Evolutionary conservation across 53 echinoderm and acorn worm genomes (phyloP), one percentile per base, ranked within the genome.

Genomic region (Hippasteria phrygiana): DNA sequence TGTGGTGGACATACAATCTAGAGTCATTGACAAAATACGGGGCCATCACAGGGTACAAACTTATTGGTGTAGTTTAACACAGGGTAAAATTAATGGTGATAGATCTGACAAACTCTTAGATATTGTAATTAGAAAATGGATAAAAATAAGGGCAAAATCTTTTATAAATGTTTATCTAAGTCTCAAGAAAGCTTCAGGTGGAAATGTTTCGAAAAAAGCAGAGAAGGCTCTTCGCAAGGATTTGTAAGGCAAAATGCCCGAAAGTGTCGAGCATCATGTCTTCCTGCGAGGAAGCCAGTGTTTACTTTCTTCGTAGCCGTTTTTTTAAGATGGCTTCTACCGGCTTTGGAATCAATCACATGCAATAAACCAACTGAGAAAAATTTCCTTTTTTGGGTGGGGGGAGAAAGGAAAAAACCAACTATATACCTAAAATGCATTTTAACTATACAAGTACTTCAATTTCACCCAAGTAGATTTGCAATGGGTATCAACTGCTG

Each of bases 151-250:
- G 41, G 20, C 71, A 2, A 71, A 71, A 71, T 37, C 71, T 20
- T 65, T 65, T 13, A 28, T 65, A 32, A 65, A 65, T 65, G 65
- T 65, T 65, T 65, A 65, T 31, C 65, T 65, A 38, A 71, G 41
- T 39, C 20, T 71, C 1, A 71, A 71, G 71, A 71, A 37, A 40
- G 41, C 38, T 14, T 71, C 71, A 29, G 65, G 65, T 65, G 65
- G 5, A 32, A 3, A 33, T 27, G 65, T 65, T 32, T 65, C 65
- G 5, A 65, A 65, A 29, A 65, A 65, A 65, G 28, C 31, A 65
- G 65, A 65, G 13, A 65, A 65, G 65, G 65, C 65, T 31, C 65
- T 65, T 65, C 65, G 31, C 5, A 65, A 65, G 65, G 65, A 65
- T 31, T 31, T 65, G 5, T 65, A 29, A 65, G n/a, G n/a, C n/a